Conservation (phyloP, 2,797 vertebrate species). For the Pangasius larnaudii region DNA sequence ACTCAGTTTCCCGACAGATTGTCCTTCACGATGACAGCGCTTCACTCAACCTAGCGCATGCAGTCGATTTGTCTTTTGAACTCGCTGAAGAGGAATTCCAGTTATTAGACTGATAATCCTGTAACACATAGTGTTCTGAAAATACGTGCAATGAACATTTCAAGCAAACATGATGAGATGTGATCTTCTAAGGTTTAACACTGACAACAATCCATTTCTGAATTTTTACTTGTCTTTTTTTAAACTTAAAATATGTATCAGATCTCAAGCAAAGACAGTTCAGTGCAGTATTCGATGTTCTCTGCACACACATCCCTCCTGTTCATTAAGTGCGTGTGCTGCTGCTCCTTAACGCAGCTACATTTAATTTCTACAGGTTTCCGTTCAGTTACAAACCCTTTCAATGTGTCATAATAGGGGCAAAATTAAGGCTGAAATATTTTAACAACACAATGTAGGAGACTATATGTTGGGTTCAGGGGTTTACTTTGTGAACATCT, state of each 20-base stretch:
- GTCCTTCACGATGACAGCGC: slow-evolving; percentile 65
- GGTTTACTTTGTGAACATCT: neutral
- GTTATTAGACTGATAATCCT: neutral
- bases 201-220: neutral
- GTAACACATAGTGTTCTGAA: neutral
- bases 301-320: neutral
- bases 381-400: neutral
- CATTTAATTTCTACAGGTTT: neutral
- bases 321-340: neutral
- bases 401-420: neutral
- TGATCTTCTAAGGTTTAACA: neutral
- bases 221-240: neutral
- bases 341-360: neutral
- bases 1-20: slow-evolving; percentile 68
- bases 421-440: neutral
- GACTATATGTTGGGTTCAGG: neutral
- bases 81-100: slow-evolving; percentile 11
- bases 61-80: slow-evolving; percentile 15
- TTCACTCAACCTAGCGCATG: slow-evolving; percentile 50
- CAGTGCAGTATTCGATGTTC: neutral
- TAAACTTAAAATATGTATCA: neutral
- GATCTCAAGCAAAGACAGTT: neutral
- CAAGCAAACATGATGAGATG: neutral
- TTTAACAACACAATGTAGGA: neutral
- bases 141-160: neutral